Conservation (phyloP, 2,113 vertebrate species). For the Periophthalmodon schlosseri region DNA sequence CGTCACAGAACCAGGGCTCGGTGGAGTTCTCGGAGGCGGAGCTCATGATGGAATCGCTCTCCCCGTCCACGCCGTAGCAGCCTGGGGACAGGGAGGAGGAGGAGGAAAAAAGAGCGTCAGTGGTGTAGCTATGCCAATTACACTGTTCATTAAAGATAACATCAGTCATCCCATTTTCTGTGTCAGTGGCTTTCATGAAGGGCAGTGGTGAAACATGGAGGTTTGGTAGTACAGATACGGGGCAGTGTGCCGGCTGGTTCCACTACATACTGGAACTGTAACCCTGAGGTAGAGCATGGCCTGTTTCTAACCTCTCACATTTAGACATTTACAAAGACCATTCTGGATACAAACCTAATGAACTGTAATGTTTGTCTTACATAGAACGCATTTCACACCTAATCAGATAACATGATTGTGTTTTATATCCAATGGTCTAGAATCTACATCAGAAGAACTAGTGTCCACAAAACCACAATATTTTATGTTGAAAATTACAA, state of each 20-base stretch:
- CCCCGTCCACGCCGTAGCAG: conserved; percentile 98
- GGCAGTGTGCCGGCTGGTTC: not conserved
- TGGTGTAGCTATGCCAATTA: conserved; percentile 1
- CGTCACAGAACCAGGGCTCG: conserved; percentile 98
- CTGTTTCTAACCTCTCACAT: conserved; percentile 2
- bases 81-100: conserved; percentile 72
- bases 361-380: not conserved
- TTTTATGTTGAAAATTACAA: too few species aligned
- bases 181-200: conserved; percentile 9
- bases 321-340: conserved; percentile 4
- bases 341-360: not conserved
- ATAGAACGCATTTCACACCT: not conserved
- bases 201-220: conserved; percentile 1
- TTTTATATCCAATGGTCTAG: not conserved
- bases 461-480: too few species aligned
- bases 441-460: too few species aligned
- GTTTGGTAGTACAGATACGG: not conserved
- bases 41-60: conserved; percentile 99
- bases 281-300: not conserved
- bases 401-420: not conserved
- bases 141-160: conserved; percentile 19
- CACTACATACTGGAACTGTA: not conserved
- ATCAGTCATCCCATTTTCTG: conserved; percentile 12
- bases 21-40: conserved; percentile 98
- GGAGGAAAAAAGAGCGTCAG: not conserved